Evolutionary conservation across 2,113 vertebrate species (phyloP).

Genomic region (Progne subis): DNA sequence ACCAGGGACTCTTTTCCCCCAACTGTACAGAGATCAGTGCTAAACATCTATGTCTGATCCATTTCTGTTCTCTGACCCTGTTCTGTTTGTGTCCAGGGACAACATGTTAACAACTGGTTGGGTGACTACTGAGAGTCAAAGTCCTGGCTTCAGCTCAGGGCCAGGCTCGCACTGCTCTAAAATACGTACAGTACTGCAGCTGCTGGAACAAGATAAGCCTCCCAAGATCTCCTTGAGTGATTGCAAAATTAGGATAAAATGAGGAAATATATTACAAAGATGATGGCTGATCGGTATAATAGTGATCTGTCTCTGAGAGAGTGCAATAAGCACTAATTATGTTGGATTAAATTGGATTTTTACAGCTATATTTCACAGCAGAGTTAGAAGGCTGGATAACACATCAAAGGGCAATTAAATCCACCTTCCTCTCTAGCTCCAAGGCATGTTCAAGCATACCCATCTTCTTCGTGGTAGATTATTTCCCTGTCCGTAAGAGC

Average conservation of each 20-base stretch:
- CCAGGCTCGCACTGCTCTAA: not conserved
- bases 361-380: not conserved
- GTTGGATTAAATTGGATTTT: not conserved
- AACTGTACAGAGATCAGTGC: not conserved
- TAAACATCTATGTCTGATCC: not conserved
- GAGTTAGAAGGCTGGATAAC: not conserved
- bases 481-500: not conserved
- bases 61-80: not conserved
- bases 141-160: not conserved
- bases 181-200: not conserved
- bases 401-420: conserved; percentile 9
- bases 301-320: not conserved
- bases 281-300: not conserved
- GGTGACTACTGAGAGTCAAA: not conserved
- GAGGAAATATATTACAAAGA: not conserved
- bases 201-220: not conserved
- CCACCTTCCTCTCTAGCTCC: not conserved
- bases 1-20: not conserved
- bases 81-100: not conserved
- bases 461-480: not conserved
- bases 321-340: not conserved
- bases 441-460: not conserved
- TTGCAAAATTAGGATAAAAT: conserved; percentile 14
- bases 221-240: not conserved
- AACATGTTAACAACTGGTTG: not conserved